phyloP scores from a whole-genome alignment of 2,888 invertebrate genomes.

The Incurvaria masculella region DNA sequence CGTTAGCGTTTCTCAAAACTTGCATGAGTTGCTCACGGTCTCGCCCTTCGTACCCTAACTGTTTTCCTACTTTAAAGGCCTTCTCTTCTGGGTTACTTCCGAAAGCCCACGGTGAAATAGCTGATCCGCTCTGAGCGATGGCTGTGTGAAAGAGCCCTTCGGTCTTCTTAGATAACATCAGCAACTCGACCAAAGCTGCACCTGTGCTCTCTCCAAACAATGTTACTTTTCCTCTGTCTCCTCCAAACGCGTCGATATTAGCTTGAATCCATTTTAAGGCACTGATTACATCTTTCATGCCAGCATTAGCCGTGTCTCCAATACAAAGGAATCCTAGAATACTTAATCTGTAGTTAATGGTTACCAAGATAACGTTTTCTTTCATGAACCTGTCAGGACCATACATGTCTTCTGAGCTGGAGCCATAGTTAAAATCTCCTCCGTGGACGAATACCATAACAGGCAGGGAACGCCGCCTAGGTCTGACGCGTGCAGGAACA shows the following conservation, averaged over 20 bases:
- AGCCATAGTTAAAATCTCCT: constrained; percentile 32
- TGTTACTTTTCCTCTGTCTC: constrained; percentile 12
- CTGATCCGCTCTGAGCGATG: constrained; percentile 12
- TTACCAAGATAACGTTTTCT: constrained; percentile 1
- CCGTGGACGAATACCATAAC: constrained; percentile 43
- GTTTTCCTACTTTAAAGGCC: constrained; percentile 26
- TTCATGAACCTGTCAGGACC: constrained; percentile 18
- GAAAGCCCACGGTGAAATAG: constrained; percentile 8
- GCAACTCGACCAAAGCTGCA: constrained; percentile 10
- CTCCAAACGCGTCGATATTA: constrained; percentile 13
- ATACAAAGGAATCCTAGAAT: constrained; percentile 18
- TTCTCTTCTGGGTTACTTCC: constrained; percentile 9
- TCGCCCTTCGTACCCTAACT: constrained; percentile 30
- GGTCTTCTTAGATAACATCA: constrained; percentile 10
- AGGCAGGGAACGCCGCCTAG: constrained; percentile 10
- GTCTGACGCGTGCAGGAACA: constrained; percentile 21
- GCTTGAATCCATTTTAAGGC: constrained; percentile 13
- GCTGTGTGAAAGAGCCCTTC: constrained; percentile 11
- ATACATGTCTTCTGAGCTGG: constrained; percentile 11
- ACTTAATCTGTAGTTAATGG: constrained; percentile 7
- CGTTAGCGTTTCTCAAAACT: constrained; percentile 1
- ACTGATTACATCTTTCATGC: constrained; percentile 13
- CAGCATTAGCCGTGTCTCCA: constrained; percentile 12
- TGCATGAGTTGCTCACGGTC: constrained; percentile 5
- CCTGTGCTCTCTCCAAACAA: constrained; percentile 13